Base-by-base conservation (phyloP, 2,888 invertebrate genomes). In the Bellardia bayeri region DNA sequence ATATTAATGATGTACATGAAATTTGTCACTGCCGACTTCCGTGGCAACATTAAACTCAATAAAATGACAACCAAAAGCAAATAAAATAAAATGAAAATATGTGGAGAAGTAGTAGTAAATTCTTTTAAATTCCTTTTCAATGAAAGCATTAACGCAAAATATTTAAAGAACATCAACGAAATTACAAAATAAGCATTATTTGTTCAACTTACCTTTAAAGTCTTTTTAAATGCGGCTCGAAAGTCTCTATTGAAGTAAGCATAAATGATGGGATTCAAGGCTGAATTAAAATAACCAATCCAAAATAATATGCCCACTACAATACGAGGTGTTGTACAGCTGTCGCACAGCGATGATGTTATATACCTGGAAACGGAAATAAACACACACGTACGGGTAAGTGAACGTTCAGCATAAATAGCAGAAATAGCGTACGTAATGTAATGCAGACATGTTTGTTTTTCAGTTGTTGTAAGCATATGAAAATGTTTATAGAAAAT, bases 171-270 rank as follows among this genome's bases (percentile, higher is more conserved):
- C 74, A 85, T 74, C 51, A 80, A 75, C 85, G n/a, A 61, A 75
- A 56, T 69, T 23, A 75, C 45, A 64, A 40, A 85, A 81, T 37
- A 54, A 68, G 66, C 58, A 45, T 63, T n/a, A 63, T 49, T 33
- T 51, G 37, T 56, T 33, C 23, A 76, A 84, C 91, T 92, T 90
- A 94, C 93, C 92, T 94, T 96, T 91, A 98, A 94, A 13, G 98
- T 98, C 94, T 97, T 97, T 94, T 97, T 96, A 95, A 99, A 99
- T 11, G 99, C 99, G 76, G 97, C 97, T 89, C 99, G 95, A 94
- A 99, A 99, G 94, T 99, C 99, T 80, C 98, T 95, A 94, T 99
- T 99, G 95, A 99, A 99, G 94, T 98, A 98, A 56, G 99, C 99
- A 94, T 98, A 99, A 93, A 99, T 98, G 90, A 99, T 96, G 3